Conservation (phyloP, 2,113 vertebrate species). For the Rhea pennata region DNA sequence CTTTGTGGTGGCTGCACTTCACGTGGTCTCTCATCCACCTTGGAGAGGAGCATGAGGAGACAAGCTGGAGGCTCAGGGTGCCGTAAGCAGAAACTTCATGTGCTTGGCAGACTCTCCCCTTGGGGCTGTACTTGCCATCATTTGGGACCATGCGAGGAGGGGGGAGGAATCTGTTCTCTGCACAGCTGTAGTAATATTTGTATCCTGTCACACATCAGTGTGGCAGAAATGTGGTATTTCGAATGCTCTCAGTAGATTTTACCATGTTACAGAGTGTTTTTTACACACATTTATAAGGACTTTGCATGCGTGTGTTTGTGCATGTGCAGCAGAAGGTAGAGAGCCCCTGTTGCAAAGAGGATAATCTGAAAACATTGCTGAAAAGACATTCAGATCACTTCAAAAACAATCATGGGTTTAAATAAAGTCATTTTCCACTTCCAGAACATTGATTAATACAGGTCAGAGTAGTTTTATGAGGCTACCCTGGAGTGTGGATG, state of each 20-base stretch:
- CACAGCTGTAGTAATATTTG: not conserved
- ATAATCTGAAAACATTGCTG: not conserved
- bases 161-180: not conserved
- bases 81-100: not conserved
- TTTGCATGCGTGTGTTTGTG: no score
- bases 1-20: not conserved
- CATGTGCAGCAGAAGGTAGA: not conserved
- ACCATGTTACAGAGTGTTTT: not conserved
- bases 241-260: not conserved
- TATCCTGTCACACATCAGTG: accelerated
- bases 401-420: not conserved
- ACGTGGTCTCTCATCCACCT: not conserved
- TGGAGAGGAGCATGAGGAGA: not conserved
- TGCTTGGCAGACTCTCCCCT: not conserved
- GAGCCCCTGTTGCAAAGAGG: not conserved
- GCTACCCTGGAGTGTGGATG: not conserved
- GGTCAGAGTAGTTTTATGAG: not conserved
- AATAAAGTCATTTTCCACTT: not conserved
- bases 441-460: not conserved
- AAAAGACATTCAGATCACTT: not conserved
- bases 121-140: not conserved
- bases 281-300: not conserved
- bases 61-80: not conserved
- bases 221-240: not conserved
- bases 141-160: not conserved